phyloP scores from a whole-genome alignment of 1,140 invertebrate genomes.

The Coptotermes formosanus region DNA sequence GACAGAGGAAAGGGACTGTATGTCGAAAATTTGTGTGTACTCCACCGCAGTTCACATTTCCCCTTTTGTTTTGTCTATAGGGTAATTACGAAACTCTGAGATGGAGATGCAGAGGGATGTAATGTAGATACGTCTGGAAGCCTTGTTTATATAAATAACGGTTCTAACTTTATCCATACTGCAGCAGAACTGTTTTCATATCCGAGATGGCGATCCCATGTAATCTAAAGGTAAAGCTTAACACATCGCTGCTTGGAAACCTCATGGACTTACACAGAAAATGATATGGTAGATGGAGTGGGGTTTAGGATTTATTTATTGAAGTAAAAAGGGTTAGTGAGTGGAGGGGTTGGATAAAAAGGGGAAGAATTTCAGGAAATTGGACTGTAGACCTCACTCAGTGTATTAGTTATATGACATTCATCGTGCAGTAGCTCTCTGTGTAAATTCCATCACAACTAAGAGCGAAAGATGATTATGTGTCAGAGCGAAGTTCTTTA shows the following conservation, averaged over 20 bases:
- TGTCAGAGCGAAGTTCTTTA: background rate
- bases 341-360: background rate
- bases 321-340: background rate
- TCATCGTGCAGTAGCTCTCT: background rate
- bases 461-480: slow-evolving; percentile 1
- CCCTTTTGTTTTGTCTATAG: too few species aligned
- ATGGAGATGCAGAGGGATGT: too few species aligned
- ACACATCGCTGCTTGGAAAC: background rate
- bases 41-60: too few species aligned
- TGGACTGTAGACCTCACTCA: background rate
- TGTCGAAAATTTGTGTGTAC: too few species aligned
- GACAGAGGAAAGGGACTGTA: too few species aligned
- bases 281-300: background rate
- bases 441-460: background rate
- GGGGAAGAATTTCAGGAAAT: background rate
- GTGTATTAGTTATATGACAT: background rate
- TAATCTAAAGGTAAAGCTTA: background rate
- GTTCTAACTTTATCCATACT: background rate
- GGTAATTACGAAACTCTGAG: too few species aligned
- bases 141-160: background rate
- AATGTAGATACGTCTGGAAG: too few species aligned
- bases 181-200: background rate
- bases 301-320: background rate
- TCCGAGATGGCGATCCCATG: background rate
- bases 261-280: background rate